These are phyloP conservation scores for Caenorhabditis inopinata DNA, from an alignment of 1,140 invertebrate genomes.

Conservation along the genomic window DNA sequence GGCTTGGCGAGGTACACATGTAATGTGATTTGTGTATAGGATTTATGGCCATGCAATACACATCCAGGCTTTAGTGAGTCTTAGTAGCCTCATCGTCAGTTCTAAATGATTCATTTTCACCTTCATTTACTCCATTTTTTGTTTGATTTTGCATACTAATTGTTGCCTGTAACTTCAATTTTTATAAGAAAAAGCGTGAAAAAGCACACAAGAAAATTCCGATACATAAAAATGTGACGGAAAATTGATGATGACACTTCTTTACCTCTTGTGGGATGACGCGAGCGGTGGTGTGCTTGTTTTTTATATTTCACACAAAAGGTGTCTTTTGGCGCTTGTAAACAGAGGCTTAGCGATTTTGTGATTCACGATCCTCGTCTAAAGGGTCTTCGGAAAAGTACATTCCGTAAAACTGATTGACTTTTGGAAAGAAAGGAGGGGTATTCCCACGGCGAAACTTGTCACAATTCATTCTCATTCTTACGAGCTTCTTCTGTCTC, in stretches of 20 bases:
- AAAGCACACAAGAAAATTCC: background rate
- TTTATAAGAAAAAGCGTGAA: background rate
- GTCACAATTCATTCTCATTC: constrained; percentile 32
- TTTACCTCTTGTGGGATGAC: background rate
- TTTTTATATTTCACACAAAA: background rate
- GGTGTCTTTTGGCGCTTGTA: background rate
- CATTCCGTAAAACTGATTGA: constrained; percentile 16
- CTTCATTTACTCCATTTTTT: background rate
- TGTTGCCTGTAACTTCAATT: background rate
- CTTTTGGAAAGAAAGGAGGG: background rate
- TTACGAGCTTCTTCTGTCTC: background rate
- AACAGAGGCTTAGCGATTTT: background rate
- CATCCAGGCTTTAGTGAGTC: too few species aligned
- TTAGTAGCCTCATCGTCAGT: too few species aligned
- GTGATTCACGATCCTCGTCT: background rate
- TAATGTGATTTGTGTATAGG: too few species aligned
- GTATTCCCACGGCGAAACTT: constrained; percentile 29
- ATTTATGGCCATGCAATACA: too few species aligned
- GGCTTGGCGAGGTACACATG: too few species aligned
- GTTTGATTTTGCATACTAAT: background rate
- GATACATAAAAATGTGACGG: background rate
- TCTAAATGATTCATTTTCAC: too few species aligned
- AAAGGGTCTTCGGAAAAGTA: too few species aligned
- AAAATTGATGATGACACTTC: constrained; percentile 26
- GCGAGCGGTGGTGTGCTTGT: background rate